Base-by-base conservation (phyloP, 2,113 vertebrate genomes). In the Mola mola region DNA sequence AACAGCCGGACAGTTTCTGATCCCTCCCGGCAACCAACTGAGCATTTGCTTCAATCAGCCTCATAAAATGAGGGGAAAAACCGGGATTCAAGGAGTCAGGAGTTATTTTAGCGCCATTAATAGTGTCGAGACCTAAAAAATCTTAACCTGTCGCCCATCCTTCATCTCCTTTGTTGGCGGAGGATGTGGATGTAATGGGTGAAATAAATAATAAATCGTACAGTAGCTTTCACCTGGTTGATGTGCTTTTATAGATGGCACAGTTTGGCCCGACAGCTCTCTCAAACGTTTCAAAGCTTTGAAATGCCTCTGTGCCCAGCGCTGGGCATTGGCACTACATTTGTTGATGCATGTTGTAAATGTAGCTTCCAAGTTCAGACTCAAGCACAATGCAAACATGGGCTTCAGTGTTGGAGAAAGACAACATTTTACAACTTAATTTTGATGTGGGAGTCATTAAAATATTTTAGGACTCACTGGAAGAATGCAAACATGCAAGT, bases 1-100 rank as follows among this genome's bases (percentile, higher is more conserved):
- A n/a, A 16, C 50, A 13, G 13, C 24, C 19, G 9, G 37, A 22
- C 51, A 61, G n/a, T n/a, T 75, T 61, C 65, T 81, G 76, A 63
- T 60, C 59, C 75, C 70, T 1, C 9, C 1, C 1, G 5, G 13
- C 51, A 67, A 58, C 64, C 34, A 41, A 38, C n/a, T 33, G 22
- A 41, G 26, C 16, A 15, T 36, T 74, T 55, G 55, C 42, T 73
- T 58, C 74, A 71, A 72, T 84, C 74, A 72, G 66, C 53, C n/a
- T n/a, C n/a, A n/a, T n/a, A n/a, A n/a, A n/a, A n/a, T n/a, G n/a
- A n/a, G n/a, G n/a, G n/a, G n/a, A n/a, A n/a, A n/a, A n/a, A n/a
- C n/a, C n/a, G n/a, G n/a, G n/a, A n/a, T n/a, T n/a, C n/a, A n/a
- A n/a, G n/a, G n/a, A n/a, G n/a, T n/a, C n/a, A n/a, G n/a, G n/a